Percentiles rank a stretch among this genome's conserved stretches.
Conservation (phyloP, 35 echinoderm and acorn worm genomes). For the Nesometra sesokonis region DNA sequence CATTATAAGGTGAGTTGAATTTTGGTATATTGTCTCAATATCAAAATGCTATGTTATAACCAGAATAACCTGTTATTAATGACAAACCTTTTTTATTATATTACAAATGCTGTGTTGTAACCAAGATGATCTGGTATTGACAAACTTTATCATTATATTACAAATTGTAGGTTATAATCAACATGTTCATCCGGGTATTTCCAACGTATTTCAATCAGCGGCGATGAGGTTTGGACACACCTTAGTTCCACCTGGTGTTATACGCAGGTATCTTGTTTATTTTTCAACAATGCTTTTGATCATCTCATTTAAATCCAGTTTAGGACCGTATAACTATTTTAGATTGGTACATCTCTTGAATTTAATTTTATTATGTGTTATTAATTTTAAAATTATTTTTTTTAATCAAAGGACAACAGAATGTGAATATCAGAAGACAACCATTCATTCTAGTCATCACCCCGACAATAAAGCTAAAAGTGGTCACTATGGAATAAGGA, state of each 20-base stretch:
- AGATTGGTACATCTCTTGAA: too few relatives aligned
- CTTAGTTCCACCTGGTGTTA: slow-evolving; percentile 10
- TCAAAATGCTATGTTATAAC: too few relatives aligned
- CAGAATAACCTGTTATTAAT: too few relatives aligned
- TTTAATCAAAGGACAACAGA: background rate
- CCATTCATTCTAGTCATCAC: background rate
- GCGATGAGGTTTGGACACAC: slow-evolving; percentile 29
- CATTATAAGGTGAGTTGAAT: too few relatives aligned
- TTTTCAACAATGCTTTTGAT: too few relatives aligned
- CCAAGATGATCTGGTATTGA: background rate
- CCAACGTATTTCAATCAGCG: slow-evolving; percentile 13
- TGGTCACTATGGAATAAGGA: background rate
- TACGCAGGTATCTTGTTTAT: background rate
- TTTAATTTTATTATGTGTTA: too few relatives aligned
- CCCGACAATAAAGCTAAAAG: background rate
- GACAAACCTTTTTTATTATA: too few relatives aligned
- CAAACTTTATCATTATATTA: background rate
- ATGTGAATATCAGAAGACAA: background rate
- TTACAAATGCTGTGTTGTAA: too few relatives aligned
- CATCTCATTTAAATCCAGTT: too few relatives aligned
- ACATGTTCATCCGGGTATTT: slow-evolving; percentile 9
- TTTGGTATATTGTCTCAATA: too few relatives aligned
- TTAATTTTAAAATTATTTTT: background rate
- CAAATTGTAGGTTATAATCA: background rate
- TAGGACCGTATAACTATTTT: too few relatives aligned